Percentiles rank a stretch among this genome's conserved stretches.
Evolutionary conservation across 2,888 invertebrate genomes (phyloP).

Genomic region (Drosophila demipolita): DNA sequence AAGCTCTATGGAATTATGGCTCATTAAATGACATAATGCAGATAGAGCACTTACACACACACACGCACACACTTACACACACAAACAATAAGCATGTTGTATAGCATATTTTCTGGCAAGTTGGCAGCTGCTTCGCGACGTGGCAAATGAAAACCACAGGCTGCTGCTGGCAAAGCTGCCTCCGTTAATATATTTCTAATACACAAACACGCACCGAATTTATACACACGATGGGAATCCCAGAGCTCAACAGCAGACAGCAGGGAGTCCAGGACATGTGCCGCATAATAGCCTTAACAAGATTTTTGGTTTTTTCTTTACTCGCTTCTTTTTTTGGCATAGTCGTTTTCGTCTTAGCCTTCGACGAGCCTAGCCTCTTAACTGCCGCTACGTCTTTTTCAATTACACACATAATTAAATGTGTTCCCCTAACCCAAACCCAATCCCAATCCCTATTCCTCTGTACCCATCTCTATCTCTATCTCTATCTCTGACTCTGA

Average conservation of each 20-base stretch:
- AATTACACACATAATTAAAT: conserved; percentile 80
- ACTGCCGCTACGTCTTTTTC: conserved; percentile 76
- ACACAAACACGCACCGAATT: conserved; percentile 60
- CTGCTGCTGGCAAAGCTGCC: conserved; percentile 12
- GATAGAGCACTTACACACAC: conserved; percentile 21
- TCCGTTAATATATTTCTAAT: conserved; percentile 73
- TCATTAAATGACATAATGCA: conserved; percentile 76
- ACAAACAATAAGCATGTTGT: conserved; percentile 12
- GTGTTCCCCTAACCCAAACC: conserved; percentile 49
- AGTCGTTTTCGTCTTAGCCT: conserved; percentile 27
- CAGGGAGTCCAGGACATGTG: conserved; percentile 55
- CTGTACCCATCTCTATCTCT: too few relatives aligned
- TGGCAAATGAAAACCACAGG: conserved; percentile 51
- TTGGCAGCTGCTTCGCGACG: conserved; percentile 43
- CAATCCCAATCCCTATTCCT: conserved; percentile 22
- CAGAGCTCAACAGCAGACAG: conserved; percentile 27
- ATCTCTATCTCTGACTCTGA: background rate
- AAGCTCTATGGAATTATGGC: conserved; percentile 71
- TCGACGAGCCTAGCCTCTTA: conserved; percentile 53
- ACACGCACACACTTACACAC: background rate
- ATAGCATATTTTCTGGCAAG: conserved; percentile 44
- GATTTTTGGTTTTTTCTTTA: conserved; percentile 41
- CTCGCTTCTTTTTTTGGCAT: conserved; percentile 20
- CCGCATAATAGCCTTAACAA: conserved; percentile 69
- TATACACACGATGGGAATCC: conserved; percentile 22